phyloP scores from a whole-genome alignment of 2,888 invertebrate genomes.

The Mantis religiosa region DNA sequence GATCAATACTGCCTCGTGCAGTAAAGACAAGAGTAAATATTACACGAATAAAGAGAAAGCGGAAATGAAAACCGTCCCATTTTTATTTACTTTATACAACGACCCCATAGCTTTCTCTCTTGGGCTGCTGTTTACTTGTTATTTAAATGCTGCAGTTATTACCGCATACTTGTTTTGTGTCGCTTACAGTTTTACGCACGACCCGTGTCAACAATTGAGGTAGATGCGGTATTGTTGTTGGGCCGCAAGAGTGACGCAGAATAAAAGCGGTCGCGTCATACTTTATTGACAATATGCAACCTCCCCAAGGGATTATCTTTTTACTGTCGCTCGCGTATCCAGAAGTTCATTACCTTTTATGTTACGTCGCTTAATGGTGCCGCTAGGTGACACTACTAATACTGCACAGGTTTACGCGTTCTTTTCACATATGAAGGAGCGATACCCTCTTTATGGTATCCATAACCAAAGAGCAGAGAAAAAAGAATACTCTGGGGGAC shows the following conservation, averaged over 20 bases:
- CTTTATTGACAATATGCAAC: not conserved
- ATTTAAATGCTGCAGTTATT: too few species aligned
- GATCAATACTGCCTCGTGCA: too few species aligned
- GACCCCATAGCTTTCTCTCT: too few species aligned
- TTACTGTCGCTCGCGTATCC: not conserved
- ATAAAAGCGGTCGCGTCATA: not conserved
- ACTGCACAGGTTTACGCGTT: not conserved
- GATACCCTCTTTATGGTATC: not conserved
- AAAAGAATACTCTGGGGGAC: not conserved
- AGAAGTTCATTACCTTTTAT: not conserved
- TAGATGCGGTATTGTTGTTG: not conserved
- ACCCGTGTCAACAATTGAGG: not conserved
- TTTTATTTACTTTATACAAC: too few species aligned
- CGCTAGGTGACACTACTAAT: not conserved
- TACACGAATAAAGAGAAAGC: too few species aligned
- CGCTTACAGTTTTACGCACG: not conserved
- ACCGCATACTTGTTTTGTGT: not conserved
- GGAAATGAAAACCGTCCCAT: too few species aligned
- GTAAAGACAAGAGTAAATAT: too few species aligned
- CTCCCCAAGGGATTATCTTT: not conserved
- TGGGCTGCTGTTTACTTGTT: too few species aligned
- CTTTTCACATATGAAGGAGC: not conserved
- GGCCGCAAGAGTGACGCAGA: not conserved
- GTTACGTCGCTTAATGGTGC: not conserved
- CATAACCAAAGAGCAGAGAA: not conserved